Base-by-base conservation (phyloP, 2,113 vertebrate genomes). In the Arenaria interpres region DNA sequence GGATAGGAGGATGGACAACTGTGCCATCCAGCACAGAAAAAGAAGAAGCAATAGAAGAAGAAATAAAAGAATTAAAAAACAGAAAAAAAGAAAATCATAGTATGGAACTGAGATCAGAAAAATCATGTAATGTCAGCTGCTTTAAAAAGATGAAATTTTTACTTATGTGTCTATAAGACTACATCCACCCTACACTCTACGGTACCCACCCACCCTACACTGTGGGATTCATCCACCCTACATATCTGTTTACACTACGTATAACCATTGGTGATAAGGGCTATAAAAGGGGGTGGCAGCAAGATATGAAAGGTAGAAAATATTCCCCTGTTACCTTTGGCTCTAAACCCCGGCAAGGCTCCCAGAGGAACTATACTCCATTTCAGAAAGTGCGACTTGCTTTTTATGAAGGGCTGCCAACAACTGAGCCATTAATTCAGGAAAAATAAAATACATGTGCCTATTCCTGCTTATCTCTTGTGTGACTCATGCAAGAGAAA, bases 171-270 rank as follows among this genome's bases (percentile, higher is more conserved):
- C 15, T 8, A 23, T 12, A 50, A 46, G n/a, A 50, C 33, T 10
- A 48, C 46, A 22, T 48, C 46, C 46, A 48, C 46, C 46, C 46
- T 45, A 67, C 7, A 11, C 43, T 24, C 9, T 13, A 25, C 4
- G 24, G 50, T 51, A 14, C 50, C 23, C 13, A 10, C 53, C 53
- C 53, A 30, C 53, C 27, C 15, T 17, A 17, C 27, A 4, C 22
- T 35, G 4, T 28, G 35, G 25, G 60, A 60, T n/a, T 14, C 57
- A 35, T 16, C 57, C 57, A 15, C 33, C 57, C n/a, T 35, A 60
- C 57, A 28, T 12, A 5, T 9, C 25, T 5, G 1, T 9, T 50
- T 20, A 50, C 9, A 1, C 12, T 24, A 19, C 56, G 2, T 17
- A 8, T 7, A 18, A 27, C 14, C 43, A 35, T 22, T 22, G 20